Base-by-base conservation (phyloP, 2,797 vertebrate species). In the Molothrus ater region DNA sequence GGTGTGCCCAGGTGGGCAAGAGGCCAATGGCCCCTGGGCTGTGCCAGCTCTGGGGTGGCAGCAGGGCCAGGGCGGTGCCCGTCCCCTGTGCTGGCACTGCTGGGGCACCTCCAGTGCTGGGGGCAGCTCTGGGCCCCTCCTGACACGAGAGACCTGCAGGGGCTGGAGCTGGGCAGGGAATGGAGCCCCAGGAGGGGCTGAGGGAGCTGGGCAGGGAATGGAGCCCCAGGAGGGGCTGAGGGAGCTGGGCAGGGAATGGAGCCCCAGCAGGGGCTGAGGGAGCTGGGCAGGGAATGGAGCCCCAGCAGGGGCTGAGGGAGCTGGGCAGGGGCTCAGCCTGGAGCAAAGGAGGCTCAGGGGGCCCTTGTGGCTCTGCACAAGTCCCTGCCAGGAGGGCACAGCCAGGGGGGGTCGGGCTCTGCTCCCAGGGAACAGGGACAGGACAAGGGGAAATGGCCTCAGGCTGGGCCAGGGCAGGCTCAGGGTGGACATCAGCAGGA, bases 401-500 rank as follows among this genome's bases (percentile, higher is more conserved):
- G 71, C 61, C 6, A 7, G 71, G 26, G 50, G n/a, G 45, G 61
- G 17, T 43, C 4, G 7, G 70, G 61, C 70, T 84, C 3, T 84
- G 51, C 61, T 74, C 4, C 81, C 81, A 59, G 81, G 61, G 81
- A 14, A 66, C 43, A 66, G 71, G 53, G 81, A 42, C 61, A 84
- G 81, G 61, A 43, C 4, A 9, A 42, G 61, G 13, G 81, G 42
- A 6, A 65, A 74, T 7, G 21, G 51, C 43, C 61, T 57, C 81
- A 50, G 9, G 70, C 43, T 66, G 61, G 2, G 70, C 51, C 53
- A 84, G 71, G 51, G 43, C 9, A 85, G 71, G 43, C 2, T 50
- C 61, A 74, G 60, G 1, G 1, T 17, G 81, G 43, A 4, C 43
- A 74, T 0, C 31, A 75, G 63, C 0, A 68, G 72, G 32, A 75